A percentile compares a stretch with the other conserved stretches of the same genome.
Evolutionary conservation across 2,888 invertebrate genomes (phyloP).

Genomic region (Sinohyriopsis cumingii): DNA sequence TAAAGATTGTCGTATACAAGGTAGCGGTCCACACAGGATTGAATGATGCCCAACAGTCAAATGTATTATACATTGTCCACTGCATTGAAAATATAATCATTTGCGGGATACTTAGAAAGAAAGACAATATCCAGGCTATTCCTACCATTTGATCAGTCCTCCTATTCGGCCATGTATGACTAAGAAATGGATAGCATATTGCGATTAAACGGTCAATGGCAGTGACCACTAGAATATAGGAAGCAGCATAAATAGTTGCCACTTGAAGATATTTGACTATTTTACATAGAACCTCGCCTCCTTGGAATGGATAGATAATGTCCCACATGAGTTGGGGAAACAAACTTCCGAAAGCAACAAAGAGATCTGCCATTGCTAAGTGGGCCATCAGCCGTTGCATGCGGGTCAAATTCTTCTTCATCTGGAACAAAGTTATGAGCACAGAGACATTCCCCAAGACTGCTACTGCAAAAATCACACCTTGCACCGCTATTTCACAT

Average conservation of each 20-base stretch:
- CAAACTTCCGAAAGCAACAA: conserved; percentile 81
- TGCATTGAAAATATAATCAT: conserved; percentile 68
- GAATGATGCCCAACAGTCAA: conserved; percentile 59
- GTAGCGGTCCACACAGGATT: conserved; percentile 61
- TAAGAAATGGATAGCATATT: conserved; percentile 77
- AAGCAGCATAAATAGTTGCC: conserved; percentile 62
- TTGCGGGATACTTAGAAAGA: conserved; percentile 78
- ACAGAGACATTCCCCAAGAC: conserved; percentile 62
- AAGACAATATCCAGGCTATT: conserved; percentile 71
- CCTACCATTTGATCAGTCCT: conserved; percentile 69
- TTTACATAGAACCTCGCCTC: conserved; percentile 68
- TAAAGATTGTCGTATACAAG: conserved; percentile 70
- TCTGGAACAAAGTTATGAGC: conserved; percentile 44
- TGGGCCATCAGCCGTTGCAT: conserved; percentile 83
- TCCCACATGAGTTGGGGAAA: conserved; percentile 74
- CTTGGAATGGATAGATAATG: conserved; percentile 54
- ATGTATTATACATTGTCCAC: conserved; percentile 27
- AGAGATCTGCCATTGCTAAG: conserved; percentile 80
- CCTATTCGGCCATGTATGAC: conserved; percentile 73
- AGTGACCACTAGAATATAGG: conserved; percentile 70
- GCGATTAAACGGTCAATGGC: conserved; percentile 72
- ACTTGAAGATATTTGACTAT: conserved; percentile 79
- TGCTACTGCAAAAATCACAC: conserved; percentile 58
- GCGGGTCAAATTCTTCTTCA: conserved; percentile 76
- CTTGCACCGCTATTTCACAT: conserved; percentile 67